Percentiles rank a stretch among this genome's conserved stretches.
Evolutionary conservation across 2,113 vertebrate species (phyloP).

Genomic region (Pagrus major): DNA sequence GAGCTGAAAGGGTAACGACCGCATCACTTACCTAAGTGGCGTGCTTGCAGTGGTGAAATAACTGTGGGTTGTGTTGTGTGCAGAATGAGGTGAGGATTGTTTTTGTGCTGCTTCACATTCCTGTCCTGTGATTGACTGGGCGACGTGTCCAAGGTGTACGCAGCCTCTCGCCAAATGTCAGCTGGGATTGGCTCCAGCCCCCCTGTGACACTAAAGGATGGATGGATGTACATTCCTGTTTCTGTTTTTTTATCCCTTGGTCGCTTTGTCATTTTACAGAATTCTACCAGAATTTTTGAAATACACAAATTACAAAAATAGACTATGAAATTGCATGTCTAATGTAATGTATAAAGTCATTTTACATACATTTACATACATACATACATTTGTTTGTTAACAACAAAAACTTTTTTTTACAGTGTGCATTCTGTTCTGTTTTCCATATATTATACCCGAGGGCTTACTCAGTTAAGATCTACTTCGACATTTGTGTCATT

Average conservation of each 20-base stretch:
- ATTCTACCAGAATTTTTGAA: no score
- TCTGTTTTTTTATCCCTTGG: not conserved
- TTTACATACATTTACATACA: no score
- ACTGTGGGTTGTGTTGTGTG: not conserved
- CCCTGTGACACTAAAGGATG: not conserved
- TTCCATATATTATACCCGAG: not conserved
- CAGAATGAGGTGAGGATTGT: not conserved
- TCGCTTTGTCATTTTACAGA: no score
- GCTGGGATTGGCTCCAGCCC: not conserved
- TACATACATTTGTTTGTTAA: no score
- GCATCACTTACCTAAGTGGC: conserved; percentile 17
- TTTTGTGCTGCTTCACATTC: not conserved
- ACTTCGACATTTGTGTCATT: not conserved
- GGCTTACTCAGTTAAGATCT: not conserved
- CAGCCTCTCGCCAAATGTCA: not conserved
- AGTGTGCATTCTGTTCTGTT: not conserved
- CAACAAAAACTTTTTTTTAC: no score
- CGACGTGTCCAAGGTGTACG: not conserved
- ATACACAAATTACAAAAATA: no score
- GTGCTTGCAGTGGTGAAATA: conserved; percentile 5
- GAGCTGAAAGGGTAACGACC: conserved; percentile 28
- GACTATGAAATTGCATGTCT: no score
- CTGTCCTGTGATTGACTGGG: not conserved
- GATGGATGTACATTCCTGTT: not conserved
- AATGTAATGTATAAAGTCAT: no score